Evolutionary conservation across 2,888 invertebrate species (phyloP), one percentile per base, ranked within the genome.

Genomic region (Parnassius apollo): DNA sequence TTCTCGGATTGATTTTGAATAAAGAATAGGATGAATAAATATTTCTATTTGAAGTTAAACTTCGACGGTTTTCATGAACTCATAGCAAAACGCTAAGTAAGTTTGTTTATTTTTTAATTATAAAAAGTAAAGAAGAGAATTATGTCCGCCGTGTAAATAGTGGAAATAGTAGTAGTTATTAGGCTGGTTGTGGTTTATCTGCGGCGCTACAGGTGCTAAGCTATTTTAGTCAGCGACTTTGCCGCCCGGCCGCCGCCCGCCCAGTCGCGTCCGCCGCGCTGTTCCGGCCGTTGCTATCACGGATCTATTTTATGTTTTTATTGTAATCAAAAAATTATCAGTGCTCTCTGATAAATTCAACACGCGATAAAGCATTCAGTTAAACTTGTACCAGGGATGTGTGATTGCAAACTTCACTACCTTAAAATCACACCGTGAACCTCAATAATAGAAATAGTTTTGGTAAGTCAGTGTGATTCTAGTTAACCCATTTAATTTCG

Each of bases 181-280:
- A 76, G 73, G 75, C 75, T 82, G 85, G 85, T 84, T 80, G 81
- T 79, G 81, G 82, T 78, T 76, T 73, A 72, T 67, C 72, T 77
- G 80, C 71, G 74, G 75, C 81, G 80, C 75, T 85, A 86, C 91
- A 90, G 91, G 92, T 91, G 88, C 82, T 83, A 77, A 74, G 83
- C 86, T 91, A 91, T 91, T 91, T 91, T 81, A 78, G 87, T 81
- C 78, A 71, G 75, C 69, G 73, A 69, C 78, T 70, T 67, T 49
- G 62, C 62, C 68, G 71, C 68, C 67, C 69, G 71, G 66, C 77
- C 76, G 76, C 83, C 84, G 85, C 85, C 88, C 89, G 87, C 86
- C 88, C 89, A 82, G 83, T 82, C 81, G 77, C 75, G 74, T 74
- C 72, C 72, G 73, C 71, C 77, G 69, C 75, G 73, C 71, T 76